Conservation (phyloP, 2,888 invertebrate genomes). For the Uropetala carovei region DNA sequence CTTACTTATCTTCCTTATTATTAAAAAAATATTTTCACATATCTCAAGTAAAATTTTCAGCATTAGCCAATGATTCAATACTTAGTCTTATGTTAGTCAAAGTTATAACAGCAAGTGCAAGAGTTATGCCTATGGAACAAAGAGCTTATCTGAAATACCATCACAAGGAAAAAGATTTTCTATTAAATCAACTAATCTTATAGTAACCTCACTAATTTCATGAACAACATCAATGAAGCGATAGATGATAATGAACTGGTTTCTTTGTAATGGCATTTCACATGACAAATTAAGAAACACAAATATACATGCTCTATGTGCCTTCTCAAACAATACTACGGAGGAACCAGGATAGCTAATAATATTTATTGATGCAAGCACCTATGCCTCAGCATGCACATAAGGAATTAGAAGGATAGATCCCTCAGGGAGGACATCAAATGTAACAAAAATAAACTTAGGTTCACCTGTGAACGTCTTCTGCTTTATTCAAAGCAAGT, state of each 20-base stretch:
- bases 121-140: neutral
- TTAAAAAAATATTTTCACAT: no score
- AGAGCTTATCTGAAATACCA: neutral
- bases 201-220: neutral
- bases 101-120: no score
- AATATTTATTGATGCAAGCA: conserved; percentile 52
- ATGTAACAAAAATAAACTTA: conserved; percentile 49
- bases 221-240: neutral
- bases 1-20: no score
- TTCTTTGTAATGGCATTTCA: conserved; percentile 4
- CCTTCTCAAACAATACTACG: conserved; percentile 45
- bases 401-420: conserved; percentile 7
- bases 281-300: conserved; percentile 38
- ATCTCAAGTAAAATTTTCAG: no score
- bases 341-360: conserved; percentile 40
- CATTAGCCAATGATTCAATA: no score
- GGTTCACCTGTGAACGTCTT: conserved; percentile 62
- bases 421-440: conserved; percentile 51
- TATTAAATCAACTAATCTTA: neutral
- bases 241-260: neutral
- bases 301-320: conserved; percentile 38
- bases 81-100: no score
- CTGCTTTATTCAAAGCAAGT: conserved; percentile 55
- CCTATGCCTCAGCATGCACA: conserved; percentile 49
- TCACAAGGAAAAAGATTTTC: neutral